Evolutionary conservation across 2,113 vertebrate genomes (phyloP), one percentile per base, ranked within the genome.

Genomic region (Crotalus viridis): DNA sequence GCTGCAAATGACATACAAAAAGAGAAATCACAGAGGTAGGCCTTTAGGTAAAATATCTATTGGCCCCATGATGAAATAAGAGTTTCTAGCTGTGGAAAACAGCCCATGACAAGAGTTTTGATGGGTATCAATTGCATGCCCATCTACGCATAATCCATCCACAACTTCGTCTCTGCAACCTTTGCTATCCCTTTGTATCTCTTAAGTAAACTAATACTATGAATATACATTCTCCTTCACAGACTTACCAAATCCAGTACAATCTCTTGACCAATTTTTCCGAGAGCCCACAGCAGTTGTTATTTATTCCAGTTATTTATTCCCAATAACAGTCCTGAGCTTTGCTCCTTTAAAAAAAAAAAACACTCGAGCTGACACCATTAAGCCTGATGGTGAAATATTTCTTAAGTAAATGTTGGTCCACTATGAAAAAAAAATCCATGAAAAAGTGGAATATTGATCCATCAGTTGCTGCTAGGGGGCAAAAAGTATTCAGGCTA

Each of bases 1-100:
- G 99, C 99, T 98, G 95, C 59, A 92, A 90, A 33, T 10, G 24
- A 33, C 46, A 90, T 64, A 43, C 9, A 64, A 93, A 93, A 10
- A 57, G 55, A 92, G 86, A 96, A 86, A 93, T 93, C 87, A 95
- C 4, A 95, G 69, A 89, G 90, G 33, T 93, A 89, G 93, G 87
- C 95, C 5, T 92, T 86, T 43, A 48, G 10, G 59, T 81, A 90
- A 81, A 1, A 4, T 89, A 21, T 57, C 93, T 10, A 39, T 22
- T 55, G 24, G 9, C 26, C 1, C 1, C 51, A 1, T 85, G 5
- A 86, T 54, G 59, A 48, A 39, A 88, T 54, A 90, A 61, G 48
- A 10, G 55, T 8, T n/a, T 9, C 3, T 3, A 0, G 0, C 2
- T 39, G 3, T 10, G 1, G 10, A 24, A 3, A 15, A 0, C 13